phyloP scores from a whole-genome alignment of 1,140 invertebrate genomes.

The Zaprionus davidi region DNA sequence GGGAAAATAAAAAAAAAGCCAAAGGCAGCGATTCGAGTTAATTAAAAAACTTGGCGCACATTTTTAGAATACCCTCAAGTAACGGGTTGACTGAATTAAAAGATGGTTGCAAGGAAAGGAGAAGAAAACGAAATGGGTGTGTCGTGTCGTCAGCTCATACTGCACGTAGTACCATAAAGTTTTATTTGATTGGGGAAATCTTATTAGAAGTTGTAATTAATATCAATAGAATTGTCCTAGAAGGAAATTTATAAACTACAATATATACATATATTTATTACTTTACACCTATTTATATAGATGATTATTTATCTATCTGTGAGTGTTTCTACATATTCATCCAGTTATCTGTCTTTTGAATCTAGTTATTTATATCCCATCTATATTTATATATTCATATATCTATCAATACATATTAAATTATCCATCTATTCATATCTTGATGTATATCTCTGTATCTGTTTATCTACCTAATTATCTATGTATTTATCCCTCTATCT shows the following conservation, averaged over 20 bases:
- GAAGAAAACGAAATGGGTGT: background rate
- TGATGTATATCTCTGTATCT: background rate
- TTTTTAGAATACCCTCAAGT: constrained; percentile 41
- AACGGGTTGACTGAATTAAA: constrained; percentile 34
- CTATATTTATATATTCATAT: no score
- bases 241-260: no score
- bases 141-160: background rate
- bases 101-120: background rate
- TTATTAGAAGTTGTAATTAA: constrained; percentile 19
- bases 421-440: background rate
- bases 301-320: no score
- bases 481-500: no score
- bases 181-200: constrained; percentile 13
- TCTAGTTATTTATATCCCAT: no score
- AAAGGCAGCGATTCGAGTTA: constrained; percentile 61
- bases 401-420: no score
- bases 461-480: background rate
- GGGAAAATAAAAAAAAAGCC: constrained; percentile 10
- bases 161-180: constrained; percentile 14
- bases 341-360: no score
- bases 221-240: constrained; percentile 18
- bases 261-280: no score
- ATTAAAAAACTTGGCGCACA: constrained; percentile 72
- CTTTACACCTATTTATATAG: no score
- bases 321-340: no score